These are phyloP conservation scores for Drosophila saltans DNA, from an alignment of 1,140 invertebrate species.

Conservation along the genomic window DNA sequence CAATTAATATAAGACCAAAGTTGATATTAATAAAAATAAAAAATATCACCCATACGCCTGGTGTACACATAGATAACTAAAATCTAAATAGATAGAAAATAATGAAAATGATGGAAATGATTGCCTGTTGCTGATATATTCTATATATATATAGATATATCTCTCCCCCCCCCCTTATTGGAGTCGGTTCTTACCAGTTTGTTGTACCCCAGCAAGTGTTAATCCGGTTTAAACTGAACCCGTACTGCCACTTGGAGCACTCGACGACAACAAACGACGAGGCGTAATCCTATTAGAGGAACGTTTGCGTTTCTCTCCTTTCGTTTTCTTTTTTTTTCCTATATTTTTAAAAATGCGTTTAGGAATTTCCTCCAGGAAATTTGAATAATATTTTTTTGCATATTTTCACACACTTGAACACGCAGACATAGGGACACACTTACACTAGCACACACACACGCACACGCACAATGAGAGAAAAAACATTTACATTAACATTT, in stretches of 20 bases:
- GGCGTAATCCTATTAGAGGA: conserved; percentile 52
- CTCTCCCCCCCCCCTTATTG: no score
- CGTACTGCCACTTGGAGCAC: conserved; percentile 21
- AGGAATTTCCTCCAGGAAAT: conserved; percentile 70
- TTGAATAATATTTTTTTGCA: conserved; percentile 75
- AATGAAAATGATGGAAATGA: conserved; percentile 6
- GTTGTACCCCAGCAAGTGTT: conserved; percentile 13
- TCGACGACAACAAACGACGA: conserved; percentile 28
- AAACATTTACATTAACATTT: conserved; percentile 51
- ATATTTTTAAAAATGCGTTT: conserved; percentile 78
- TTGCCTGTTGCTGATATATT: conserved; percentile 28
- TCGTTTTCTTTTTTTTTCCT: conserved; percentile 28
- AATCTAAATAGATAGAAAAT: conserved; percentile 2
- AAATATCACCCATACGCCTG: conserved; percentile 44
- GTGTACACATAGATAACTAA: conserved; percentile 11
- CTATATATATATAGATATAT: background rate
- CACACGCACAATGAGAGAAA: conserved; percentile 8
- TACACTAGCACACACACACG: conserved; percentile 18
- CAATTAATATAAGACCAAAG: conserved; percentile 68
- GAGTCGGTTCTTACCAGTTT: conserved; percentile 28
- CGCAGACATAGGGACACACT: conserved; percentile 34
- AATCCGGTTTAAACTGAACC: conserved; percentile 39
- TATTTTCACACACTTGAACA: conserved; percentile 56
- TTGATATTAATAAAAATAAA: conserved; percentile 71
- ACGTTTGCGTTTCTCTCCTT: conserved; percentile 30